Percentiles rank a stretch among this genome's conserved stretches.
These are phyloP conservation scores for Tokudaia tokunoshimensis DNA, from an alignment of 2,797 vertebrate genomes.

Conservation along the genomic window DNA sequence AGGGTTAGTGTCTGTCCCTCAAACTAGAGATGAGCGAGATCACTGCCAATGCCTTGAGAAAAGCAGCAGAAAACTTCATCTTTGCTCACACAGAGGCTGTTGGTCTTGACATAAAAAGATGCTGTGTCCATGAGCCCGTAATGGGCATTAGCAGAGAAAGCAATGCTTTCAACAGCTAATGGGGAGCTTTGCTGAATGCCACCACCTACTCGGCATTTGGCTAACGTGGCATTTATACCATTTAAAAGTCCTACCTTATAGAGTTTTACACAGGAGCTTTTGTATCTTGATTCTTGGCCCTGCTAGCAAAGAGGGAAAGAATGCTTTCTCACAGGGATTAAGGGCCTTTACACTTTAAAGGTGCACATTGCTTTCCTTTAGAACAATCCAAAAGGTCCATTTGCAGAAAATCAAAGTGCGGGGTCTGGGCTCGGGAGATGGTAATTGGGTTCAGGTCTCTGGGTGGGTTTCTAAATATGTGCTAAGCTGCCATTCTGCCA, in stretches of 20 bases:
- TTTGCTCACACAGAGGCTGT: not conserved
- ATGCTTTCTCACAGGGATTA: not conserved
- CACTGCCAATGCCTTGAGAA: not conserved
- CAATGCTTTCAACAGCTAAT: not conserved
- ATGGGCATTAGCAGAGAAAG: conserved; percentile 41
- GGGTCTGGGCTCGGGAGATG: not conserved
- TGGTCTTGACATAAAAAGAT: not conserved
- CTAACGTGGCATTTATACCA: conserved; percentile 10
- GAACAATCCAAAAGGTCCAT: conserved; percentile 36
- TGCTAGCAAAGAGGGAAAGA: not conserved
- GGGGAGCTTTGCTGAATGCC: not conserved
- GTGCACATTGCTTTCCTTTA: conserved; percentile 36
- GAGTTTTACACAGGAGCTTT: conserved; percentile 47
- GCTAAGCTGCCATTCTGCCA: not conserved
- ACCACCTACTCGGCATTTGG: not conserved
- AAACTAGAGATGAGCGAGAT: not conserved
- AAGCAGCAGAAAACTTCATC: not conserved
- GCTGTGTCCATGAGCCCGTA: not conserved
- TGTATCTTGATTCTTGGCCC: conserved; percentile 29
- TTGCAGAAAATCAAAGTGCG: conserved; percentile 33
- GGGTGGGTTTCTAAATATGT: not conserved
- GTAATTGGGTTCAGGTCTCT: not conserved
- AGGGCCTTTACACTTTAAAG: not conserved
- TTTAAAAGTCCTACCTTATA: not conserved
- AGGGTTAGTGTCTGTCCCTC: not conserved